phyloP scores from a whole-genome alignment of 2,113 vertebrate species.

The Colius striatus region DNA sequence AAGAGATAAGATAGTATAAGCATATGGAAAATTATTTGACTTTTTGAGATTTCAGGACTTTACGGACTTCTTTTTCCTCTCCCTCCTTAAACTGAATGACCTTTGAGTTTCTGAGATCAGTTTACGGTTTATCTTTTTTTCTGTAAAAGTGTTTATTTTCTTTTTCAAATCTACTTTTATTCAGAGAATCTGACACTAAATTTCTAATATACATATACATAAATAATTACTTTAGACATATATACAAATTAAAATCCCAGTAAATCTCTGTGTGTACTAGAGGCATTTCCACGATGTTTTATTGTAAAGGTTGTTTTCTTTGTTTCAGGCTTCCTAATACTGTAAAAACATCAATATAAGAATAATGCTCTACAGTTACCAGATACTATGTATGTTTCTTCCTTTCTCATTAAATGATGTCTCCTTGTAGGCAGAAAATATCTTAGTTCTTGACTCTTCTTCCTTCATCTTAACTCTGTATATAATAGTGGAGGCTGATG shows the following conservation, averaged over 20 bases:
- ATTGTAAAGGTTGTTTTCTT: neutral
- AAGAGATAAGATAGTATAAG: neutral
- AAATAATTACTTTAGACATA: neutral
- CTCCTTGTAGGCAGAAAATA: neutral
- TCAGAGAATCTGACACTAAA: neutral
- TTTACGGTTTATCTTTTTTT: neutral
- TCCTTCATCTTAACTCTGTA: neutral
- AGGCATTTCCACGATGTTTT: neutral
- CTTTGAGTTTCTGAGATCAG: neutral
- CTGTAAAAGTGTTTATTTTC: neutral
- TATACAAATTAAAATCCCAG: neutral
- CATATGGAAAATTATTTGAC: neutral
- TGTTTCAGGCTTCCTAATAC: neutral
- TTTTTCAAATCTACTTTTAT: neutral
- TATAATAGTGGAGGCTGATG: neutral
- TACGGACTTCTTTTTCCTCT: neutral
- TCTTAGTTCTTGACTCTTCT: neutral
- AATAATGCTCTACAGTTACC: neutral
- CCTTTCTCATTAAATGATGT: neutral
- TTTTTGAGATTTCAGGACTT: neutral
- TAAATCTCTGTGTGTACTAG: neutral
- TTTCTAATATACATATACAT: neutral
- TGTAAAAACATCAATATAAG: neutral
- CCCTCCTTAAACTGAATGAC: neutral
- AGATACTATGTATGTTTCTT: neutral